Percentiles rank a stretch among this genome's conserved stretches.
Conservation (phyloP, 2,113 vertebrate species). For the Lepisosteus oculatus region DNA sequence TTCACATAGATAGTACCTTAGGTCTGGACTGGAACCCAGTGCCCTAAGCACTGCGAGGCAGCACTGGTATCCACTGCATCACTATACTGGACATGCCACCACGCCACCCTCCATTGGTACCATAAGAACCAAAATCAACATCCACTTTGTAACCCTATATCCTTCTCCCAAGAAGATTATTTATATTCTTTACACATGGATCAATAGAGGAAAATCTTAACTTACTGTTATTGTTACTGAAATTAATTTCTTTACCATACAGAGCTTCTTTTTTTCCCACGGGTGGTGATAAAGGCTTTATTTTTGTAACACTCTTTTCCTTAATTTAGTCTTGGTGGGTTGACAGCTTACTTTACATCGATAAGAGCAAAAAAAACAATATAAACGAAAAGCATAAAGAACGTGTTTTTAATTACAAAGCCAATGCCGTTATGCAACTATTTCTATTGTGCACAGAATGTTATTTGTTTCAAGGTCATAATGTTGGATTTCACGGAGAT, state of each 20-base stretch:
- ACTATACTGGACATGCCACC: no score
- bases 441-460: background rate
- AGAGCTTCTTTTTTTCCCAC: background rate
- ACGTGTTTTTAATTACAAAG: background rate
- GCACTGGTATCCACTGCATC: no score
- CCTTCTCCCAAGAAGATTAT: background rate
- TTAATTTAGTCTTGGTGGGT: background rate
- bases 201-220: conserved; percentile 5
- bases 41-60: no score
- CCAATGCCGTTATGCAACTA: conserved; percentile 10
- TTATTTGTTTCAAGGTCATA: conserved; percentile 22
- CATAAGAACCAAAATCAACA: no score
- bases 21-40: no score
- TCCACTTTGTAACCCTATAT: no score
- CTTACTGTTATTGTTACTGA: conserved; percentile 11
- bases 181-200: background rate
- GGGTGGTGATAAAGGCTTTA: background rate
- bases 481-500: background rate
- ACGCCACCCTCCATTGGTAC: no score
- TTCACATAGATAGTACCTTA: no score
- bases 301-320: background rate
- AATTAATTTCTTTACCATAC: conserved; percentile 18
- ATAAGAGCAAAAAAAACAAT: no score
- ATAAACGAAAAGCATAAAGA: conserved; percentile 1
- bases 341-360: conserved; percentile 1